These are phyloP conservation scores for Aphelocoma californica DNA, from an alignment of 2,797 vertebrate genomes.

Conservation along the genomic window DNA sequence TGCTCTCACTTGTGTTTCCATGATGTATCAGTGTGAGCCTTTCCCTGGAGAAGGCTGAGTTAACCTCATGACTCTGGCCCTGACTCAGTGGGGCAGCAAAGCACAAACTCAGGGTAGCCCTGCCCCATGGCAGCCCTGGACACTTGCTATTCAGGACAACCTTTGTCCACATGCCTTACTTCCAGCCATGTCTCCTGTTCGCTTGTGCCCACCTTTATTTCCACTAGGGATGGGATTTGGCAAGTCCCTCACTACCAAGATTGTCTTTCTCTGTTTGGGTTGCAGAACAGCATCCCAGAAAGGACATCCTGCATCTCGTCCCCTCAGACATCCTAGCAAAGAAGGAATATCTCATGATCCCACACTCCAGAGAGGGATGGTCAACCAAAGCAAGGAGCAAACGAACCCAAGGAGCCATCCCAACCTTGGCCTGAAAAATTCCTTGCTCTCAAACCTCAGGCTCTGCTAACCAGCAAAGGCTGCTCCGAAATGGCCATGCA, in stretches of 20 bases:
- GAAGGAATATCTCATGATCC: background rate
- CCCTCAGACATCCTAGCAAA: background rate
- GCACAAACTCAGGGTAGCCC: background rate
- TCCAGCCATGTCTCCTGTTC: background rate
- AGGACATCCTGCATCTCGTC: background rate
- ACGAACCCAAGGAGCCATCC: background rate
- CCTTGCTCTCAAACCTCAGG: background rate
- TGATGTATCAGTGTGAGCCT: rapidly evolving
- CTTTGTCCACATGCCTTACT: background rate
- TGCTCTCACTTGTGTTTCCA: background rate
- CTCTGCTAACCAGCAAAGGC: background rate
- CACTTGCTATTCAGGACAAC: background rate
- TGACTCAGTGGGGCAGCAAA: background rate
- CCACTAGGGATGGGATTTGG: rapidly evolving
- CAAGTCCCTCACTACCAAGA: background rate
- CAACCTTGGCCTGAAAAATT: background rate
- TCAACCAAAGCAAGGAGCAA: background rate
- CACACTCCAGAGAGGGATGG: background rate
- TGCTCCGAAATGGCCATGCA: background rate
- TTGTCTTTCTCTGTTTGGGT: background rate
- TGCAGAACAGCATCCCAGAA: background rate
- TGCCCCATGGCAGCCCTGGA: background rate
- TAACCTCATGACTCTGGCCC: rapidly evolving
- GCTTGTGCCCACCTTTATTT: background rate
- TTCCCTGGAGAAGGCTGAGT: background rate